Evolutionary conservation across 2,888 invertebrate species (phyloP).

Genomic region (Lasius platythorax): DNA sequence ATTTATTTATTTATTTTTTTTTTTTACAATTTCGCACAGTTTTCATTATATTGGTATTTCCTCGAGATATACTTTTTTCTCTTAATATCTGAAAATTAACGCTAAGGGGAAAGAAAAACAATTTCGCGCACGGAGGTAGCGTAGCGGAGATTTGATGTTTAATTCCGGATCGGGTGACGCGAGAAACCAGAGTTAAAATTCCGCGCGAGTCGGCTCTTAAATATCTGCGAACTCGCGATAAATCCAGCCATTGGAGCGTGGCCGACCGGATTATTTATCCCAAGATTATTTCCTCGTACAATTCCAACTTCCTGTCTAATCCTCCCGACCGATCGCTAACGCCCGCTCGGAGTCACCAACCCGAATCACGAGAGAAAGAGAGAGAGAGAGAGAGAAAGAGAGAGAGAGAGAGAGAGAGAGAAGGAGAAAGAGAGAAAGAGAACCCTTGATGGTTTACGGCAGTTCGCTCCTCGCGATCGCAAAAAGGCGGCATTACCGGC

Average conservation of each 20-base stretch:
- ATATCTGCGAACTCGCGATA: constrained; percentile 48
- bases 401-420: neutral
- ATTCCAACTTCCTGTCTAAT: constrained; percentile 53
- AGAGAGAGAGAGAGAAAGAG: neutral
- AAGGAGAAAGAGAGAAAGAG: too few species aligned
- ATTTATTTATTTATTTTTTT: neutral
- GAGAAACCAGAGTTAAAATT: constrained; percentile 30
- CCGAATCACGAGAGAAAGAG: constrained; percentile 26
- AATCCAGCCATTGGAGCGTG: constrained; percentile 46
- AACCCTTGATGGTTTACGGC: constrained; percentile 48
- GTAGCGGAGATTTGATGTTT: constrained; percentile 3
- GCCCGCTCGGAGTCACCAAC: constrained; percentile 17
- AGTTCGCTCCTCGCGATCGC: constrained; percentile 44
- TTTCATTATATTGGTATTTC: neutral
- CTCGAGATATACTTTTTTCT: neutral
- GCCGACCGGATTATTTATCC: constrained; percentile 58
- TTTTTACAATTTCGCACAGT: neutral
- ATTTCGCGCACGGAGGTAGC: neutral
- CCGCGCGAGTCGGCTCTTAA: constrained; percentile 25
- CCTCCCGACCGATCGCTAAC: constrained; percentile 47
- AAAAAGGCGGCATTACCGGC: constrained; percentile 55
- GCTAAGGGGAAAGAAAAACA: neutral
- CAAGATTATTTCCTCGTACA: constrained; percentile 59
- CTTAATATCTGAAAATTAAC: neutral
- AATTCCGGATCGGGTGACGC: constrained; percentile 17